A percentile compares a stretch with the other conserved stretches of the same genome.
Conservation (phyloP, 2,797 vertebrate genomes). For the Ambastaia sidthimunki region DNA sequence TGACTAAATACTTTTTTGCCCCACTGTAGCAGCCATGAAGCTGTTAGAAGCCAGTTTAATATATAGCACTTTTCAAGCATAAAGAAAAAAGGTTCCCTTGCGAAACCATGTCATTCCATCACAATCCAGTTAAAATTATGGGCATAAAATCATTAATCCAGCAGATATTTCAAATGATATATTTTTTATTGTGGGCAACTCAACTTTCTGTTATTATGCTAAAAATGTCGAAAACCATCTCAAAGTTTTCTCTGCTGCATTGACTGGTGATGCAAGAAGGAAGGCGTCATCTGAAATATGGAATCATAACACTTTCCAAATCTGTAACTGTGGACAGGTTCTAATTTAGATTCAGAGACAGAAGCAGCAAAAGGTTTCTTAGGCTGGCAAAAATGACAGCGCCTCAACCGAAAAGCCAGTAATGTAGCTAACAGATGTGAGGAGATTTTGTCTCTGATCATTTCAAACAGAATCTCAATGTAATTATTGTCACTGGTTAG, state of each 20-base stretch:
- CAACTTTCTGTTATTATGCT: neutral
- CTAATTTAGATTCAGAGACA: constrained; percentile 1
- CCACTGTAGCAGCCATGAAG: too few species aligned
- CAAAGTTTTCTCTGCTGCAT: neutral
- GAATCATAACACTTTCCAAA: neutral
- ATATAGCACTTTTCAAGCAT: too few species aligned
- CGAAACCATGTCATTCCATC: too few species aligned
- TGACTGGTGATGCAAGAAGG: constrained; percentile 8
- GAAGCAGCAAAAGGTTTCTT: neutral
- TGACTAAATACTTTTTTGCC: too few species aligned
- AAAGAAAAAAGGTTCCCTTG: too few species aligned
- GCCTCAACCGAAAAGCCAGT: neutral
- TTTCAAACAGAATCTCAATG: constrained; percentile 18
- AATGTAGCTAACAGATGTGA: constrained; percentile 21
- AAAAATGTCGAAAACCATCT: neutral
- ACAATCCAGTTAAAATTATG: too few species aligned
- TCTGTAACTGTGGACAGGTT: neutral
- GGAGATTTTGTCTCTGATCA: constrained; percentile 23
- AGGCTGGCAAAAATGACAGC: constrained; percentile 1
- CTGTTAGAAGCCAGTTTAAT: too few species aligned
- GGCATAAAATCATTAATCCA: too few species aligned
- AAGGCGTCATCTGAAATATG: constrained; percentile 7
- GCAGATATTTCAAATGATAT: too few species aligned
- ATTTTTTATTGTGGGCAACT: neutral
- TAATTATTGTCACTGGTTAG: constrained; percentile 13